A percentile compares a stretch with the other conserved stretches of the same genome.
These are phyloP conservation scores for Helicolenus hilgendorfi DNA, from an alignment of 2,797 vertebrate species.

Conservation along the genomic window DNA sequence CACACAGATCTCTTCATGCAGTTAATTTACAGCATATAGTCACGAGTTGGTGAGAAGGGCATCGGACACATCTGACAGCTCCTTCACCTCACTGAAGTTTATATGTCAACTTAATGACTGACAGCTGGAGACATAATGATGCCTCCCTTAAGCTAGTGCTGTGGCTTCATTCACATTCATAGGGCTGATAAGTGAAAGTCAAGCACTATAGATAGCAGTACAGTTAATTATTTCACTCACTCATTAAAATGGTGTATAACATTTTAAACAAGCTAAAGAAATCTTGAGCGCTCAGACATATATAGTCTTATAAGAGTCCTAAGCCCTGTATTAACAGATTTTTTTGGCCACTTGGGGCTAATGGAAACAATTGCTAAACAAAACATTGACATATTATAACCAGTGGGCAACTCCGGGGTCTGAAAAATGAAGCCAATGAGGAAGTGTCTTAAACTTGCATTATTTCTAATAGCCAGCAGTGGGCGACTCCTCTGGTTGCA, in stretches of 20 bases:
- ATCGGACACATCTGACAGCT: neutral
- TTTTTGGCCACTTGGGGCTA: neutral
- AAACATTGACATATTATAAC: neutral
- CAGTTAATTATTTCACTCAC: neutral
- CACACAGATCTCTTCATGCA: neutral
- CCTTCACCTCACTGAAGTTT: neutral
- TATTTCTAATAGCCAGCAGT: too few species aligned
- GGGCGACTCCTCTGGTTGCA: rapidly evolving
- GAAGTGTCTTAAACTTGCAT: too few species aligned
- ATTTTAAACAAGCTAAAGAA: neutral
- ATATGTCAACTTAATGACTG: neutral
- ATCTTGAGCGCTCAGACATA: neutral
- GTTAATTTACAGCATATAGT: neutral
- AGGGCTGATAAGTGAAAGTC: neutral
- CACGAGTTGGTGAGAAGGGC: neutral
- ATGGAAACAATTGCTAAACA: neutral
- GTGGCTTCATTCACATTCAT: neutral
- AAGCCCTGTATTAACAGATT: neutral
- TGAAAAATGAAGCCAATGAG: too few species aligned
- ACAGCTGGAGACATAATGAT: slow-evolving; percentile 22
- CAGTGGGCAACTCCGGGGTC: too few species aligned
- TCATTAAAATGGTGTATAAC: neutral
- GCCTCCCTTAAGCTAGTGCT: neutral
- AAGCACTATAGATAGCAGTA: neutral
- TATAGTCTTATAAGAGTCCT: too few species aligned